phyloP scores from a whole-genome alignment of 2,888 invertebrate genomes.

The Drosophila atripex region DNA sequence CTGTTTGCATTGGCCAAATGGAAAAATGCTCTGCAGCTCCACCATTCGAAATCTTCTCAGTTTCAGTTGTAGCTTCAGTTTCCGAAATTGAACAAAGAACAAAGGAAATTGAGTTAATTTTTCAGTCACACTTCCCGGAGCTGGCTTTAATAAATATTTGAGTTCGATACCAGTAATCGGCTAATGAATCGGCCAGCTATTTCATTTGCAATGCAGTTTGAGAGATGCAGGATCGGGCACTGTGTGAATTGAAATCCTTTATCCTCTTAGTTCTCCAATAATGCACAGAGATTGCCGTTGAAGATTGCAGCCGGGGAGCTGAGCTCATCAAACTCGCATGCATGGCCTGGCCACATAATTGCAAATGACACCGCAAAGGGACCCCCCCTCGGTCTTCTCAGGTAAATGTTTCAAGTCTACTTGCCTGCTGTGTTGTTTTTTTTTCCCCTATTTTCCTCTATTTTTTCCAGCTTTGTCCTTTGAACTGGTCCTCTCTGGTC shows the following conservation, averaged over 20 bases:
- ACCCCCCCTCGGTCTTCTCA: conserved; percentile 22
- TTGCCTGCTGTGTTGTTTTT: conserved; percentile 7
- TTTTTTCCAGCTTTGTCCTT: conserved; percentile 60
- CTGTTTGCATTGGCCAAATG: conserved; percentile 38
- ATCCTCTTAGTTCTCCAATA: conserved; percentile 12
- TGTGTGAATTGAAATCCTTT: conserved; percentile 15
- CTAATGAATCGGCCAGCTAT: conserved; percentile 23
- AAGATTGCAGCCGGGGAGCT: conserved; percentile 27
- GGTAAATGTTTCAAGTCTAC: conserved; percentile 62
- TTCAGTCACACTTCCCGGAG: conserved; percentile 28
- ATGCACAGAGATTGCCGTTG: conserved; percentile 23
- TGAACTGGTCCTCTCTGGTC: conserved; percentile 39
- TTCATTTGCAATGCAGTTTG: conserved; percentile 1
- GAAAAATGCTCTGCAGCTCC: conserved; percentile 23
- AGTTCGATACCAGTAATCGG: conserved; percentile 32
- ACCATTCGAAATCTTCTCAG: conserved; percentile 13
- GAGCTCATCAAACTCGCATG: conserved; percentile 50
- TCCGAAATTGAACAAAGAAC: conserved; percentile 17
- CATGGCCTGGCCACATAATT: conserved; percentile 56
- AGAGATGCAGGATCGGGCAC: neutral
- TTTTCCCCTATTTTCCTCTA: conserved; percentile 29
- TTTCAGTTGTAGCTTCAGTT: conserved; percentile 1
- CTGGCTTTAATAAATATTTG: conserved; percentile 41
- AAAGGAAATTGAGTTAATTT: conserved; percentile 36
- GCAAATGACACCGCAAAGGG: conserved; percentile 56